Percentiles rank a stretch among this genome's conserved stretches.
phyloP scores from a whole-genome alignment of 2,797 vertebrate genomes.

The Propithecus perrieri region DNA sequence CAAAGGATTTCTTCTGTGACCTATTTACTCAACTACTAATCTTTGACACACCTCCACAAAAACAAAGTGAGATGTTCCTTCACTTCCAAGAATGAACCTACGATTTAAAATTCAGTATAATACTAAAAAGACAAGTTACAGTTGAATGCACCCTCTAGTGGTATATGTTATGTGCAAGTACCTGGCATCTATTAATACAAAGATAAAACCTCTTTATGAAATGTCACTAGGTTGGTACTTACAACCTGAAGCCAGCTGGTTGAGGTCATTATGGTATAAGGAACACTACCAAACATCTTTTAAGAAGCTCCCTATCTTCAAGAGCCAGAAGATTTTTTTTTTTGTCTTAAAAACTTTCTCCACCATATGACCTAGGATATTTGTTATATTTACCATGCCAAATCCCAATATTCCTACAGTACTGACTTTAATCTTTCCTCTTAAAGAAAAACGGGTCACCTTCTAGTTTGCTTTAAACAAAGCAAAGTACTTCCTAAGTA shows the following conservation, averaged over 20 bases:
- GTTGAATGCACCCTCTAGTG: conserved; percentile 73
- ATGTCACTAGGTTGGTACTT: not conserved
- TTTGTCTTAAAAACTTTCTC: not conserved
- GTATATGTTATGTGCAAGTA: not conserved
- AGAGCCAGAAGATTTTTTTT: not conserved
- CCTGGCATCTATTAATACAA: not conserved
- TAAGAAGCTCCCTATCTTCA: not conserved
- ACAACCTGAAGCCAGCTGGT: not conserved
- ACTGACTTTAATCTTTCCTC: not conserved
- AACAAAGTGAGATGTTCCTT: conserved; percentile 5
- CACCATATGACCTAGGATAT: not conserved
- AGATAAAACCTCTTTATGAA: conserved; percentile 9
- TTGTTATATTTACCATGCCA: not conserved
- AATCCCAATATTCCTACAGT: not conserved
- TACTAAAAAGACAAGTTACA: not conserved
- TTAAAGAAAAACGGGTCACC: not conserved
- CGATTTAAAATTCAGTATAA: not conserved
- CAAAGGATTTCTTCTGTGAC: not conserved
- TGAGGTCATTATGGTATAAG: not conserved
- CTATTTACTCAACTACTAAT: not conserved
- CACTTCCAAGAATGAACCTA: not conserved
- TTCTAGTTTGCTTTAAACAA: conserved; percentile 31
- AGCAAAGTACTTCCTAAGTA: not conserved
- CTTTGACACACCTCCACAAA: not conserved
- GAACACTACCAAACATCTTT: not conserved